phyloP scores from a whole-genome alignment of 2,113 vertebrate genomes.

The Corythoichthys haematopterus region DNA sequence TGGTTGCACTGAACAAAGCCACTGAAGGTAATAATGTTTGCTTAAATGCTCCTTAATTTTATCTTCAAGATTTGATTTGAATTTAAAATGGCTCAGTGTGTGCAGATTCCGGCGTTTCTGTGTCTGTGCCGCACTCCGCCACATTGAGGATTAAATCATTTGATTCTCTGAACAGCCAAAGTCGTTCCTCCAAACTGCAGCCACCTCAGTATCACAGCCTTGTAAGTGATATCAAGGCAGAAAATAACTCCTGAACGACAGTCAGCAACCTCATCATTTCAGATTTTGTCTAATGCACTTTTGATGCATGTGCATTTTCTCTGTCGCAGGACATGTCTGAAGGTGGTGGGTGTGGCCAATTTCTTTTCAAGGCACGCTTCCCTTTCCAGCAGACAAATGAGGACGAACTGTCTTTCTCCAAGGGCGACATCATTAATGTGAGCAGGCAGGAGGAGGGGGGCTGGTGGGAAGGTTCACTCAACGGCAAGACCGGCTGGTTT shows the following conservation, averaged over 20 bases:
- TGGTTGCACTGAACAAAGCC: conserved; percentile 92
- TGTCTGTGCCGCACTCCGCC: conserved; percentile 76
- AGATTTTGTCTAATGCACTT: background rate
- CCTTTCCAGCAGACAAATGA: conserved; percentile 95
- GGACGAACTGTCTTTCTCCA: conserved; percentile 91
- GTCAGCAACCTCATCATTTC: background rate
- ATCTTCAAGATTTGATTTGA: background rate
- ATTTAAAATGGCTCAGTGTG: background rate
- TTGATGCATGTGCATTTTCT: background rate
- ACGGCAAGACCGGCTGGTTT: conserved; percentile 91
- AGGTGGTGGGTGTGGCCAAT: conserved; percentile 77
- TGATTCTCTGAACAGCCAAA: conserved; percentile 87
- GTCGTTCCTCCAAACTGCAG: conserved; percentile 83
- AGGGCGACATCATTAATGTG: conserved; percentile 93
- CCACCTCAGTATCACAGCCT: conserved; percentile 92
- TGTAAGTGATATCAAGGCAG: conserved; percentile 74
- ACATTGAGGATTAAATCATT: conserved; percentile 90
- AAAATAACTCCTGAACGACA: background rate
- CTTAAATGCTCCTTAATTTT: background rate
- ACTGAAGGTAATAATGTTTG: conserved; percentile 80
- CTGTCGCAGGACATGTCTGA: conserved; percentile 88
- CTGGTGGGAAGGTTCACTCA: conserved; percentile 93
- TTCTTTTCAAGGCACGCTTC: conserved; percentile 89
- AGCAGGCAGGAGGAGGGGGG: conserved; percentile 91
- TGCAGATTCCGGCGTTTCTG: conserved; percentile 76